These are phyloP conservation scores for Lepus americanus DNA, from an alignment of 2,113 vertebrate species.

Conservation along the genomic window DNA sequence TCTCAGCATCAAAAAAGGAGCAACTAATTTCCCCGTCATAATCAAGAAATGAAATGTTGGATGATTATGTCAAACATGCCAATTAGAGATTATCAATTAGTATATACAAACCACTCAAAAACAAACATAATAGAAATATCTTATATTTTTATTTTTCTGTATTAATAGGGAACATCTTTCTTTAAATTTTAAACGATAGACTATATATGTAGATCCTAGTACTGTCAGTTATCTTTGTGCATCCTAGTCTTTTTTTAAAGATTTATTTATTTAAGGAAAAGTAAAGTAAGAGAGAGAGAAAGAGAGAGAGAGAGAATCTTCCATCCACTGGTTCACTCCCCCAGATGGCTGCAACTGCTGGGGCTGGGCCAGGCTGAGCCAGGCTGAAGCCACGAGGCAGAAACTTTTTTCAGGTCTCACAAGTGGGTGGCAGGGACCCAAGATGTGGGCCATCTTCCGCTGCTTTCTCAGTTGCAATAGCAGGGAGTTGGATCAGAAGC, in stretches of 20 bases:
- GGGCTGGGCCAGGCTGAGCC: too few species aligned
- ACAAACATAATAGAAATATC: background rate
- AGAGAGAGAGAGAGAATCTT: too few species aligned
- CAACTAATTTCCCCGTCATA: background rate
- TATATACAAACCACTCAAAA: background rate
- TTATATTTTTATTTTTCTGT: background rate
- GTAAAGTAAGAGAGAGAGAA: background rate
- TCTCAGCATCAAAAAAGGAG: background rate
- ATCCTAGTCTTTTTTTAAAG: background rate
- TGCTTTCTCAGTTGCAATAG: too few species aligned
- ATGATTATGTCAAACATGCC: background rate
- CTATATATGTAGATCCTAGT: background rate
- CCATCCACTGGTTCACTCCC: too few species aligned
- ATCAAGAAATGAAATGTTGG: background rate
- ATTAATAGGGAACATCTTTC: background rate
- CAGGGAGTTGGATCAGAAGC: too few species aligned
- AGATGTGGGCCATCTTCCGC: too few species aligned
- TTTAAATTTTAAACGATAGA: background rate
- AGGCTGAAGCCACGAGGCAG: too few species aligned
- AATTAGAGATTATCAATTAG: background rate
- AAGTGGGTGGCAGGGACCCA: too few species aligned
- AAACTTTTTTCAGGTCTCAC: too few species aligned
- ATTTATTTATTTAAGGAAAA: background rate
- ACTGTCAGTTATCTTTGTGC: background rate
- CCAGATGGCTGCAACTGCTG: too few species aligned